Conservation (phyloP, 2,888 invertebrate species). For the Polyommatus iphigenia region DNA sequence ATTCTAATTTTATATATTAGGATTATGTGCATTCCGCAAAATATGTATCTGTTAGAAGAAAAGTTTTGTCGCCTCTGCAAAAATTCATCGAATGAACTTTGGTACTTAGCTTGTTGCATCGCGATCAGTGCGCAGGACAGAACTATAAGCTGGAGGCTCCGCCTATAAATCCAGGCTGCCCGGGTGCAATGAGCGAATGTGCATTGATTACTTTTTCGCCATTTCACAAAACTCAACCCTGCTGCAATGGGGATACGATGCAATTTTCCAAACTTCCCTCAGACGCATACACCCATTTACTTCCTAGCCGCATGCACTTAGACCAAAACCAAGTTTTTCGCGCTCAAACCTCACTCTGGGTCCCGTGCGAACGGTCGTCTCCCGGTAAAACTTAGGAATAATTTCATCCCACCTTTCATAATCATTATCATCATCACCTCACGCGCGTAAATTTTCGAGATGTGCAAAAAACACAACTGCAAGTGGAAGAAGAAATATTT, state of each 20-base stretch:
- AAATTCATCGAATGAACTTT: not conserved
- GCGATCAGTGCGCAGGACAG: not conserved
- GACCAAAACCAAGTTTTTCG: not conserved
- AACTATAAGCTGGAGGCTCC: not conserved
- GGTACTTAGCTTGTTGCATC: not conserved
- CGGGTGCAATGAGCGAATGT: not conserved
- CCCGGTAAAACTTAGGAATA: constrained; percentile 13
- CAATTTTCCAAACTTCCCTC: not conserved
- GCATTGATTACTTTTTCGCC: not conserved
- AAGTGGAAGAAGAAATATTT: constrained; percentile 8
- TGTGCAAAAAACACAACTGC: not conserved
- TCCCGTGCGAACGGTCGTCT: not conserved
- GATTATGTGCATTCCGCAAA: not conserved
- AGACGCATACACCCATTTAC: not conserved
- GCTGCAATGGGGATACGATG: not conserved
- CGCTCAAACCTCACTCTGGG: not conserved
- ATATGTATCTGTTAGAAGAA: not conserved
- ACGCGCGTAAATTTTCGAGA: not conserved
- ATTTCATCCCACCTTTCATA: not conserved
- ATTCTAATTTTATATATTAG: no score
- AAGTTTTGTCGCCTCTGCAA: not conserved
- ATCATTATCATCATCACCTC: not conserved
- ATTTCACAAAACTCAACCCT: constrained; percentile 6
- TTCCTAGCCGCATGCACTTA: not conserved
- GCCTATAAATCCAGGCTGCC: not conserved